These are phyloP conservation scores for Isichthys henryi DNA, from an alignment of 2,113 vertebrate species.

Conservation along the genomic window DNA sequence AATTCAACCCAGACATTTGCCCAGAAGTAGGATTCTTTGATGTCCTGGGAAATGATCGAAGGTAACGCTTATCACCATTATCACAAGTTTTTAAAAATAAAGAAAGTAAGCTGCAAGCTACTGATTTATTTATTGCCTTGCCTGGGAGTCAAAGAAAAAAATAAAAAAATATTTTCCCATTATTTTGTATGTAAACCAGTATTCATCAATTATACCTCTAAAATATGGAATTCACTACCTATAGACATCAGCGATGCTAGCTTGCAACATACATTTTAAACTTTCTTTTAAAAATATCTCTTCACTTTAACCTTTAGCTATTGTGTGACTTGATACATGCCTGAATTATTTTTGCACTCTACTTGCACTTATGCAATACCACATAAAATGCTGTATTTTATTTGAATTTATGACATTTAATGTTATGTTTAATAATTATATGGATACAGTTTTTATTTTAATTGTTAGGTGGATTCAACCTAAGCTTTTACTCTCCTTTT, in stretches of 20 bases:
- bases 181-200: not conserved
- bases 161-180: not conserved
- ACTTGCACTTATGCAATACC: not conserved
- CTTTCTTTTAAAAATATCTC: not conserved
- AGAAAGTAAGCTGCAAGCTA: not conserved
- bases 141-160: not conserved
- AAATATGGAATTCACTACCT: not conserved
- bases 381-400: not conserved
- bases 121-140: not conserved
- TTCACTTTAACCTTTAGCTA: not conserved
- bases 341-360: not conserved
- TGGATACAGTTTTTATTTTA: not conserved
- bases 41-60: slow-evolving; percentile 92
- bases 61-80: slow-evolving; percentile 57
- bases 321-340: not conserved
- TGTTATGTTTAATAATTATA: not conserved
- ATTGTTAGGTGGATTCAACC: not conserved
- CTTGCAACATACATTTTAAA: too few species aligned
- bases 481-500: not conserved
- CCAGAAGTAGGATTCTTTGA: slow-evolving; percentile 98
- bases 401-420: not conserved
- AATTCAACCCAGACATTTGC: slow-evolving; percentile 87
- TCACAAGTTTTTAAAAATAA: not conserved
- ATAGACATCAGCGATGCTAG: not conserved
- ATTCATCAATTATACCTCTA: not conserved